Conservation (phyloP, 2,797 vertebrate genomes). For the Parauchenoglanis ngamensis region DNA sequence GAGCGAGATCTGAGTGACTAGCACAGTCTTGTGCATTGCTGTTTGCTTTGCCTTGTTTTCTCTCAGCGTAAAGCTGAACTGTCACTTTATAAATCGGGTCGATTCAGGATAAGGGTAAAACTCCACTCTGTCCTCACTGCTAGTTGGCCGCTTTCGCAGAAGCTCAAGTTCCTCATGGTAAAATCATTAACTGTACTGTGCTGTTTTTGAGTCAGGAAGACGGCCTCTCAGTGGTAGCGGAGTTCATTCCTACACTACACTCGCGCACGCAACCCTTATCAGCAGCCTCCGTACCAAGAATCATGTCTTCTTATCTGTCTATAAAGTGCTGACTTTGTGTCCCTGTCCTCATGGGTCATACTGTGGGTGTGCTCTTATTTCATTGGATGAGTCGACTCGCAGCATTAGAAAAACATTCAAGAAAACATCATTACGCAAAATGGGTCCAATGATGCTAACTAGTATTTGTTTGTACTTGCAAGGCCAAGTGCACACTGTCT, state of each 20-base stretch:
- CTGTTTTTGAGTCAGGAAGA: conserved; percentile 22
- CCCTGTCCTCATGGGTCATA: conserved; percentile 64
- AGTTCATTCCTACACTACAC: conserved; percentile 8
- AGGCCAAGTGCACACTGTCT: conserved; percentile 44
- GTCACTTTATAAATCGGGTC: background rate
- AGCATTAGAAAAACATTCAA: conserved; percentile 39
- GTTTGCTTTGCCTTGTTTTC: background rate
- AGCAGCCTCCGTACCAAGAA: conserved; percentile 63
- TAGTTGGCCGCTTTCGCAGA: conserved; percentile 15
- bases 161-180: background rate
- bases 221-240: background rate
- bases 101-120: conserved; percentile 15
- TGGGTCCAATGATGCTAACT: conserved; percentile 20
- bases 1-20: background rate
- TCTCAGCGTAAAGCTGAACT: background rate
- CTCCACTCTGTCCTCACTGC: background rate
- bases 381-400: conserved; percentile 50
- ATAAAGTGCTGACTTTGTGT: conserved; percentile 56
- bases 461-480: conserved; percentile 56
- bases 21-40: background rate
- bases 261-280: conserved; percentile 67
- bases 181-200: conserved; percentile 42
- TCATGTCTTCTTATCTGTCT: conserved; percentile 70
- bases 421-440: conserved; percentile 55
- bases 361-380: conserved; percentile 47